Conservation (phyloP, 2,113 vertebrate species). For the Labeo rohita region DNA sequence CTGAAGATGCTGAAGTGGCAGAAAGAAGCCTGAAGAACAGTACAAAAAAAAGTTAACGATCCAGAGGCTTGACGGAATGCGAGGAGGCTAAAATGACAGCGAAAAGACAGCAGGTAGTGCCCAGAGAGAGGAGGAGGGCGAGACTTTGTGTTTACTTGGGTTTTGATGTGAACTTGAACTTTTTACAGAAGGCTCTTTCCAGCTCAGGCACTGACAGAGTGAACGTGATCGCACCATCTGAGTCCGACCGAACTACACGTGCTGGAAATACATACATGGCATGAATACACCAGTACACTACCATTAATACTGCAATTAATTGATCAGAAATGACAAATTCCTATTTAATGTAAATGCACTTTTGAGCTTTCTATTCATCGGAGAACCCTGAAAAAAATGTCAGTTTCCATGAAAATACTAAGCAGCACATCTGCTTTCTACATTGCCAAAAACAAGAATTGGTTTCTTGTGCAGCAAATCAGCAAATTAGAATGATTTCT, state of each 20-base stretch:
- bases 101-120: neutral
- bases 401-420: neutral
- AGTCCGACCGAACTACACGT: slow-evolving; percentile 71
- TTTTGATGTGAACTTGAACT: slow-evolving; percentile 76
- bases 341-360: neutral
- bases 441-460: neutral
- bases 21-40: slow-evolving; percentile 6
- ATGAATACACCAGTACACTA: neutral
- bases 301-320: neutral
- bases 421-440: neutral
- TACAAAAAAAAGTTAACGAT: neutral
- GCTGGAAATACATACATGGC: slow-evolving; percentile 74
- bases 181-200: slow-evolving; percentile 80
- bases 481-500: too few relatives aligned
- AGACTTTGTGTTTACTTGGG: slow-evolving; percentile 77
- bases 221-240: slow-evolving; percentile 79
- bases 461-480: neutral
- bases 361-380: neutral
- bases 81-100: neutral
- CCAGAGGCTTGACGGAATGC: neutral
- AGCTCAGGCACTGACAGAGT: slow-evolving; percentile 79
- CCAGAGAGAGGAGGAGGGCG: slow-evolving; percentile 40
- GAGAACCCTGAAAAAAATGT: neutral
- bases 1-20: neutral
- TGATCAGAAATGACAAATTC: neutral